Base-by-base conservation (phyloP, 2,888 invertebrate species). In the Brenthis daphne region DNA sequence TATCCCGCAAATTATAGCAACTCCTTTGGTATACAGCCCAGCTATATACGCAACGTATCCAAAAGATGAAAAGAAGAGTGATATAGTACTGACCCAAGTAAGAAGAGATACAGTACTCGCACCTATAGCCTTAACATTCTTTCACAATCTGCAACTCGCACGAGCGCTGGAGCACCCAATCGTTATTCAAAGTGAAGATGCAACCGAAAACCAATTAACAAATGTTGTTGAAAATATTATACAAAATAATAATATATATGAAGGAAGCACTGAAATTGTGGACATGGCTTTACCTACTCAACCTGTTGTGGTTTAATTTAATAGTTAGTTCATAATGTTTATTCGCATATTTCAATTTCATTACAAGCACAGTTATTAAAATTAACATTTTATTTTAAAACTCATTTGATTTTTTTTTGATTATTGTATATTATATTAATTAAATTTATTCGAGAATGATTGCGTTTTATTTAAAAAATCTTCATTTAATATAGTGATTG, bases 101-200 rank as follows among this genome's bases (percentile, higher is more conserved):
- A 66, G 85, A 37, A 75, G 80, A 16, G 83, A 88, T 55, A 82
- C 84, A 0, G 64, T 88, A 50, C 69, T 87, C 0, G 81, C 85
- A 14, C 90, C 90, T 1, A 80, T 90, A 47, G 88, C 88, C 3
- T 74, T 90, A 3, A 85, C 82, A 51, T 85, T 88, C 72, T 89
- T 82, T 69, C 85, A 90, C 29, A 88, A 90, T 64, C 70, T 89
- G 20, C 90, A 89, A 1, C 73, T 90, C 6, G 82, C 89, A 50
- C 84, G 90, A 79, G 91, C 89, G 12, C 75, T 91, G 33, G 77
- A 85, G 73, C 82, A 85, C 69, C 89, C 90, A 0, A 78, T 89
- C 50, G 83, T 85, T 2, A 82, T 90, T 67, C 79, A 82, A 74
- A 76, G 76, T 12, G 80, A 82, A 75, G 77, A 82, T 12, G 75